phyloP scores from a whole-genome alignment of 2,797 vertebrate species.

The Melanotaenia trifasciata region DNA sequence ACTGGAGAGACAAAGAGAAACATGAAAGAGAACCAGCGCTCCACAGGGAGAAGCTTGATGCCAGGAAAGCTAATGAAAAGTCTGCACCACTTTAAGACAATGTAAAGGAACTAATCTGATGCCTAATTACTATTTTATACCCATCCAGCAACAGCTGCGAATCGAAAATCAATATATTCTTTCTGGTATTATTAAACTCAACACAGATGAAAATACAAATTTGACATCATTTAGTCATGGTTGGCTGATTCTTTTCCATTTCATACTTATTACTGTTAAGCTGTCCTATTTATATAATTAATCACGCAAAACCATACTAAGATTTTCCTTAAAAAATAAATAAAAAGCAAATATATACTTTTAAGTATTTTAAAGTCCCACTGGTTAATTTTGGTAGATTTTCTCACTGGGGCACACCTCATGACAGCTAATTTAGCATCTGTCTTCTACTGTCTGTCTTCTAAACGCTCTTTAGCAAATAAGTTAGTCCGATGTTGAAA shows the following conservation, averaged over 20 bases:
- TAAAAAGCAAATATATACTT: neutral
- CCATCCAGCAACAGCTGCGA: constrained; percentile 31
- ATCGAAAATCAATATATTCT: constrained; percentile 20
- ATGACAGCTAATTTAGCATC: too few species aligned
- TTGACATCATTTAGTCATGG: too few species aligned
- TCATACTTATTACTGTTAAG: neutral
- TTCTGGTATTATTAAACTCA: constrained; percentile 8
- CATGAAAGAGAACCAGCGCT: constrained; percentile 1
- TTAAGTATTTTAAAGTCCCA: neutral
- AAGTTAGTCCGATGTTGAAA: too few species aligned
- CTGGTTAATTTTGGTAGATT: too few species aligned
- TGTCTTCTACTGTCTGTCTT: too few species aligned
- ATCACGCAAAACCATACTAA: too few species aligned
- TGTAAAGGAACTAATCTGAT: constrained; percentile 46
- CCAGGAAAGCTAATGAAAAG: constrained; percentile 41
- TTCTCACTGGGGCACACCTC: too few species aligned
- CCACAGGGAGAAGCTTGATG: constrained; percentile 10
- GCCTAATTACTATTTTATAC: constrained; percentile 19
- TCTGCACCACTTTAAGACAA: constrained; percentile 36
- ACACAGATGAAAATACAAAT: constrained; percentile 12
- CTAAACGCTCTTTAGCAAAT: too few species aligned
- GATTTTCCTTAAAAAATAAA: neutral
- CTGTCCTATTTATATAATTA: too few species aligned
- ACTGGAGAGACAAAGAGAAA: neutral
- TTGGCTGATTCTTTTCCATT: too few species aligned